Conservation (phyloP, 2,113 vertebrate genomes). For the Cinclus cinclus region DNA sequence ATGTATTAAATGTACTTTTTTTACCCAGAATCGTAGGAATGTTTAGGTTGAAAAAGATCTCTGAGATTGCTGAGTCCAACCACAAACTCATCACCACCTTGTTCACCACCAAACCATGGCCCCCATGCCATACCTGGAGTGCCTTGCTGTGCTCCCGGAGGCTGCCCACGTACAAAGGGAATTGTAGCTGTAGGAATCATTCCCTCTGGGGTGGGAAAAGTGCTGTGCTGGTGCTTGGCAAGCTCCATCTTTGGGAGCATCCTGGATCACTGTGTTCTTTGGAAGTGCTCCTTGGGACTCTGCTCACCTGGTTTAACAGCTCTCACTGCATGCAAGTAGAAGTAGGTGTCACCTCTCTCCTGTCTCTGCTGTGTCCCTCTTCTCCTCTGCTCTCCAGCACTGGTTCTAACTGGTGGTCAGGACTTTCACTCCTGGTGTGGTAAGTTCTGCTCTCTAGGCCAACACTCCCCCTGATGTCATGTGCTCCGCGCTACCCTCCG, state of each 20-base stretch:
- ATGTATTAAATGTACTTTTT: not conserved
- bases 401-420: not conserved
- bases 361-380: constrained; percentile 17
- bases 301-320: constrained; percentile 65
- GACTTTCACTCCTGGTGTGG: not conserved
- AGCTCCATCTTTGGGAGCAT: not conserved
- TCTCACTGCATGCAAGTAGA: constrained; percentile 76
- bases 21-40: not conserved
- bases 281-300: constrained; percentile 4
- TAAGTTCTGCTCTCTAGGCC: constrained; percentile 65
- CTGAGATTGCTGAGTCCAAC: not conserved
- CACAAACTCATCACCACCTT: not conserved
- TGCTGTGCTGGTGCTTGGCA: constrained; percentile 8
- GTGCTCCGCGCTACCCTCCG: not conserved
- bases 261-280: not conserved
- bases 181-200: constrained; percentile 2
- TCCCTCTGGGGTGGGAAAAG: not conserved
- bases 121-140: rapidly evolving
- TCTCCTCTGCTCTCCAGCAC: constrained; percentile 3
- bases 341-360: constrained; percentile 42
- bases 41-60: not conserved
- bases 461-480: not conserved
- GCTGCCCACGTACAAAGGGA: constrained; percentile 13
- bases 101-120: not conserved
- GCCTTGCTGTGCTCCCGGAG: constrained; percentile 47